These are phyloP conservation scores for Agrochola litura DNA, from an alignment of 2,888 invertebrate genomes.

Conservation along the genomic window DNA sequence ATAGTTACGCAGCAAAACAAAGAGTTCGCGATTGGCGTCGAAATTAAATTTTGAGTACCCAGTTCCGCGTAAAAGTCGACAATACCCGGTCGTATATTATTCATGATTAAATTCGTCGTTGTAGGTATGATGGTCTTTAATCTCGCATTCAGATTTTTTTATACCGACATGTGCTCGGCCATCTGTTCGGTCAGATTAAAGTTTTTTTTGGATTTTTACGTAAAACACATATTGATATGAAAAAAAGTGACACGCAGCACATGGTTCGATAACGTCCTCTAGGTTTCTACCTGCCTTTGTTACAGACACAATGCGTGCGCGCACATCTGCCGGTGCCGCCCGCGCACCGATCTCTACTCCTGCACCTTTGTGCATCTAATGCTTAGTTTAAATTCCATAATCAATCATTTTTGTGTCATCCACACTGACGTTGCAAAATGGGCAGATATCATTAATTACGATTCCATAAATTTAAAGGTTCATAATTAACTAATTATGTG, in stretches of 20 bases:
- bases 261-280: constrained; percentile 84
- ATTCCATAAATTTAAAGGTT: constrained; percentile 1
- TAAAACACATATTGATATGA: constrained; percentile 84
- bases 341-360: constrained; percentile 75
- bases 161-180: constrained; percentile 84
- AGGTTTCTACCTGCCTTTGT: constrained; percentile 88
- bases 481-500: constrained; percentile 8
- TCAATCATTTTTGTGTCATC: constrained; percentile 76
- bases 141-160: constrained; percentile 73
- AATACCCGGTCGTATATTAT: constrained; percentile 38
- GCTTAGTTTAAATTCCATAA: constrained; percentile 70
- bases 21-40: constrained; percentile 74
- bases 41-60: constrained; percentile 74
- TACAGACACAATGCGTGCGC: constrained; percentile 83
- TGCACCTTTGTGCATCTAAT: constrained; percentile 72
- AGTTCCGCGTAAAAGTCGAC: constrained; percentile 59
- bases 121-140: constrained; percentile 59
- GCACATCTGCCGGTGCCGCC: constrained; percentile 88
- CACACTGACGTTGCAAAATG: constrained; percentile 69
- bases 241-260: constrained; percentile 90
- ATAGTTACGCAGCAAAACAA: constrained; percentile 83
- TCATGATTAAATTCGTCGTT: constrained; percentile 48
- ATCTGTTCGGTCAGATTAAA: constrained; percentile 89
- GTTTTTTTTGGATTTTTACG: constrained; percentile 81
- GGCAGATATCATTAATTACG: constrained; percentile 50